Evolutionary conservation across 1,140 invertebrate species (phyloP).

Genomic region (Ladona fulva): DNA sequence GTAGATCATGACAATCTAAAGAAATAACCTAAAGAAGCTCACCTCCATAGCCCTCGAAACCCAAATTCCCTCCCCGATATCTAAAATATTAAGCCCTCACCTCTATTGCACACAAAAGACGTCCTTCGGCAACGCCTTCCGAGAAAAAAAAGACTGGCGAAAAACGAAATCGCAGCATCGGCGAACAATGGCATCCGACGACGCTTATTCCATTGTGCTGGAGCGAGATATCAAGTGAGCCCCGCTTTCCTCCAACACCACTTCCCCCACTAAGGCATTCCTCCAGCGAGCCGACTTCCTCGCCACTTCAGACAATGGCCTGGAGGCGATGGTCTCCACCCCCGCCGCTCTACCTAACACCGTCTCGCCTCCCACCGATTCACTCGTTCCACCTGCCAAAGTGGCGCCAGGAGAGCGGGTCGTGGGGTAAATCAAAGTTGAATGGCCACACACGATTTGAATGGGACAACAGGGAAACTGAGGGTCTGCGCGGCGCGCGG

Average conservation of each 20-base stretch:
- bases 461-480: background rate
- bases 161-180: background rate
- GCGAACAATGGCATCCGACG: background rate
- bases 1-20: no score
- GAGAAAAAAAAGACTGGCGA: no score
- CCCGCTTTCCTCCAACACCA: background rate
- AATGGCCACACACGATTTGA: slow-evolving; percentile 4
- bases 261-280: background rate
- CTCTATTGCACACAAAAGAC: no score
- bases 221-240: background rate
- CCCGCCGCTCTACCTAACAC: background rate
- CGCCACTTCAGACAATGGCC: background rate
- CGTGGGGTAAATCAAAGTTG: background rate
- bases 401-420: background rate
- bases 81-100: no score
- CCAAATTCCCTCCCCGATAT: no score
- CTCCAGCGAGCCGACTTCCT: background rate
- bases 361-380: background rate
- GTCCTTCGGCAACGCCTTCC: no score
- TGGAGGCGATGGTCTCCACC: background rate
- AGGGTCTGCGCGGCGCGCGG: background rate
- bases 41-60: no score
- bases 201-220: no score
- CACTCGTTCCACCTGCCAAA: background rate
- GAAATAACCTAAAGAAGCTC: no score